These are phyloP conservation scores for Balaeniceps rex DNA, from an alignment of 2,113 vertebrate genomes.

Conservation along the genomic window DNA sequence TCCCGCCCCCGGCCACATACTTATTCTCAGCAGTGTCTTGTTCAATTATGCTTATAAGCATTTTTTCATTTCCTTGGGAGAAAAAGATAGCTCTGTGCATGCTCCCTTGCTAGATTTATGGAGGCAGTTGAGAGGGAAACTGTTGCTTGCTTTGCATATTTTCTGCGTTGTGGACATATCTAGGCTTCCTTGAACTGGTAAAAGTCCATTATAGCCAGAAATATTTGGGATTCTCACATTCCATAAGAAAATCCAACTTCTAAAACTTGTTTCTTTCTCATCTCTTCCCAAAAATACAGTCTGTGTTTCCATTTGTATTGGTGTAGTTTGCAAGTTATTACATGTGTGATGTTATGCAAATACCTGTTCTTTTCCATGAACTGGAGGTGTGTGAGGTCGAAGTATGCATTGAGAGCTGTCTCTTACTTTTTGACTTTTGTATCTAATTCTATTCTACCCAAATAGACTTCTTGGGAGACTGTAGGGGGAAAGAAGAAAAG, in stretches of 20 bases:
- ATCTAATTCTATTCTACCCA: conserved; percentile 26
- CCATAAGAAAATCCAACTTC: neutral
- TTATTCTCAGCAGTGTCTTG: neutral
- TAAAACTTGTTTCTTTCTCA: neutral
- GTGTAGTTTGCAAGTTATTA: neutral
- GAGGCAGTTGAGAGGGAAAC: neutral
- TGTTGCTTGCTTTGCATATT: neutral
- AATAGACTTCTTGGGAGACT: conserved; percentile 96
- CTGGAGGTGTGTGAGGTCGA: neutral
- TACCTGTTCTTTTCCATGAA: neutral
- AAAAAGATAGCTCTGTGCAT: neutral
- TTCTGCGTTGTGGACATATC: rapidly evolving
- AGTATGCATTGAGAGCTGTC: neutral
- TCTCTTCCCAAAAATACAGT: neutral
- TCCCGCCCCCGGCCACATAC: neutral
- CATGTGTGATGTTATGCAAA: neutral
- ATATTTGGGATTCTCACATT: neutral
- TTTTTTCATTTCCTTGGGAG: neutral
- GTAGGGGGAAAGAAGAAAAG: conserved; percentile 94
- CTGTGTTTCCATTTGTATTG: neutral
- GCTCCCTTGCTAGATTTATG: neutral
- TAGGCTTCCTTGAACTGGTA: neutral
- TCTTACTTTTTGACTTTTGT: neutral
- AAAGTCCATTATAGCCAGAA: neutral
- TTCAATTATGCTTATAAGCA: neutral